A percentile compares a stretch with the other conserved stretches of the same genome.
Conservation (phyloP, 2,113 vertebrate species). For the Climacteris rufus region DNA sequence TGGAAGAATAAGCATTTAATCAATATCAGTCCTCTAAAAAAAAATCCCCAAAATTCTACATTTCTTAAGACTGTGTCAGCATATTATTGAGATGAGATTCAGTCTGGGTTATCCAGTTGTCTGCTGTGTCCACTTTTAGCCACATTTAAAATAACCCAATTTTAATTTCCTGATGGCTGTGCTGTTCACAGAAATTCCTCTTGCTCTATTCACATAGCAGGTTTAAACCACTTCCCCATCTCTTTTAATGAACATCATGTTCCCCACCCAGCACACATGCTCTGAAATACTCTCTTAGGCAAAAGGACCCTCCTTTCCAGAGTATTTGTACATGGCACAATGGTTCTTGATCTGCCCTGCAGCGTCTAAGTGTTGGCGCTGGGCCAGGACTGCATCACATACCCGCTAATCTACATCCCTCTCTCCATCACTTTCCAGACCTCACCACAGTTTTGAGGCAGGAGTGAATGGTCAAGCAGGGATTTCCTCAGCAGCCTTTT, state of each 20-base stretch:
- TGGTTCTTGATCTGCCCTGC: rapidly evolving
- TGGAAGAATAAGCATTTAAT: not conserved
- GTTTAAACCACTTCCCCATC: not conserved
- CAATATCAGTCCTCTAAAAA: not conserved
- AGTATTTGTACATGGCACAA: not conserved
- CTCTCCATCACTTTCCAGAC: not conserved
- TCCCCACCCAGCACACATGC: rapidly evolving
- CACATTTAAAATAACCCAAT: not conserved
- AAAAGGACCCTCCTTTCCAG: not conserved
- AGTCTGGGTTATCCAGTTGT: not conserved
- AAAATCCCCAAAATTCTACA: not conserved
- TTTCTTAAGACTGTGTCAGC: not conserved
- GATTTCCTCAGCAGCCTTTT: not conserved
- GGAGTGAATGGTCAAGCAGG: not conserved
- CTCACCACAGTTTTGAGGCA: not conserved
- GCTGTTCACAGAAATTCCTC: not conserved
- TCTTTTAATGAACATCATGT: rapidly evolving
- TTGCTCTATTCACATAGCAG: rapidly evolving
- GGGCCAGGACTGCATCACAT: rapidly evolving
- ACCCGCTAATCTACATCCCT: rapidly evolving
- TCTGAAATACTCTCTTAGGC: not conserved
- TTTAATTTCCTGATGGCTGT: not conserved
- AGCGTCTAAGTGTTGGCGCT: rapidly evolving
- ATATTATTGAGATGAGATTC: not conserved
- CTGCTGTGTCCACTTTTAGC: not conserved